Evolutionary conservation across 2,888 invertebrate genomes (phyloP).

Genomic region (Clanis bilineata): DNA sequence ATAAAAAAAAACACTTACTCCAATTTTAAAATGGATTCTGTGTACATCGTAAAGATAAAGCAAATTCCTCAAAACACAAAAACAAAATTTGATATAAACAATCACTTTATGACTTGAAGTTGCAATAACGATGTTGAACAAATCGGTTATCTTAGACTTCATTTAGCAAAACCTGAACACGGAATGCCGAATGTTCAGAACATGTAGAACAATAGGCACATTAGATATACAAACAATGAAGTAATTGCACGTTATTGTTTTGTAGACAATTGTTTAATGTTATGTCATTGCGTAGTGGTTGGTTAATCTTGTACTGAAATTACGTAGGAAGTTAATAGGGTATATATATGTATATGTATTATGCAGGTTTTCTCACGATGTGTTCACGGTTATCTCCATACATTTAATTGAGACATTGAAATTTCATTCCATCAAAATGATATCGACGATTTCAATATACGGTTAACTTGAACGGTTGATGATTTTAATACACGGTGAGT

Average conservation of each 20-base stretch:
- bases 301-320: no score
- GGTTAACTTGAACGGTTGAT: no score
- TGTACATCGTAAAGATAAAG: background rate
- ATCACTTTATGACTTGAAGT: background rate
- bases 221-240: slow-evolving; percentile 9
- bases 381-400: no score
- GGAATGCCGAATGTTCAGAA: background rate
- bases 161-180: background rate
- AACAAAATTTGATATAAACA: background rate
- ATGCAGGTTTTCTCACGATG: no score
- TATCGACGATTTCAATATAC: no score
- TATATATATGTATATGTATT: no score
- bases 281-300: no score
- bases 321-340: no score
- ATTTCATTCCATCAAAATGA: no score
- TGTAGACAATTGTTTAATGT: background rate
- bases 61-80: background rate
- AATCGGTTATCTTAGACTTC: background rate
- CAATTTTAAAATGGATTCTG: background rate
- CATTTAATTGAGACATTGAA: no score
- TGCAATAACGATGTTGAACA: background rate
- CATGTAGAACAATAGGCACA: background rate
- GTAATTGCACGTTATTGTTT: slow-evolving; percentile 14
- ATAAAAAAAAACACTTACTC: background rate
- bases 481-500: no score